Conservation (phyloP, 2,113 vertebrate species). For the Petrocephalus microphthalmus region DNA sequence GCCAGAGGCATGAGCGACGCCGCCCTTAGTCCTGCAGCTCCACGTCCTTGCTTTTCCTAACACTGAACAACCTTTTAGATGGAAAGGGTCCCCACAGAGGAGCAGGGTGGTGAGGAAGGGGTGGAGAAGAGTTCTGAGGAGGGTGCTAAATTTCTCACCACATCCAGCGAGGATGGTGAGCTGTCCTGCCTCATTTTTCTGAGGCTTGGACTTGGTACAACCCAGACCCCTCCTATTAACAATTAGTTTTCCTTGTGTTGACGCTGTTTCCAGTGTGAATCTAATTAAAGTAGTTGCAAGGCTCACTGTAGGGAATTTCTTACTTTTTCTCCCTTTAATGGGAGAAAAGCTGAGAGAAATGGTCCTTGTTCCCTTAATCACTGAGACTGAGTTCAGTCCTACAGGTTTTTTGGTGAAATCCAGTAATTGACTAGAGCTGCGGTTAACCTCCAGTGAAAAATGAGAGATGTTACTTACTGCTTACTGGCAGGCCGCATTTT, state of each 20-base stretch:
- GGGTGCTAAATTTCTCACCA: constrained; percentile 81
- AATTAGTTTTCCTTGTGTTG: background rate
- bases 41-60: background rate
- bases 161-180: constrained; percentile 73
- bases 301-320: background rate
- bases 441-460: background rate
- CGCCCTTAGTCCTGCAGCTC: background rate
- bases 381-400: background rate
- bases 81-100: constrained; percentile 72
- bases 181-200: background rate
- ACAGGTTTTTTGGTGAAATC: background rate
- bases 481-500: background rate
- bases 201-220: background rate
- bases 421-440: background rate
- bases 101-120: constrained; percentile 66
- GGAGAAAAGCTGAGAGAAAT: background rate
- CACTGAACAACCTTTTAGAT: constrained; percentile 38
- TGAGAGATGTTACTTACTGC: background rate
- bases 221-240: background rate
- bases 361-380: background rate
- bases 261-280: background rate
- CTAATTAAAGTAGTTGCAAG: background rate
- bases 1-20: background rate
- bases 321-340: background rate
- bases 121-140: constrained; percentile 73